Evolutionary conservation across 2,888 invertebrate genomes (phyloP), one percentile per base, ranked within the genome.

Genomic region (Poecilus cupreus): DNA sequence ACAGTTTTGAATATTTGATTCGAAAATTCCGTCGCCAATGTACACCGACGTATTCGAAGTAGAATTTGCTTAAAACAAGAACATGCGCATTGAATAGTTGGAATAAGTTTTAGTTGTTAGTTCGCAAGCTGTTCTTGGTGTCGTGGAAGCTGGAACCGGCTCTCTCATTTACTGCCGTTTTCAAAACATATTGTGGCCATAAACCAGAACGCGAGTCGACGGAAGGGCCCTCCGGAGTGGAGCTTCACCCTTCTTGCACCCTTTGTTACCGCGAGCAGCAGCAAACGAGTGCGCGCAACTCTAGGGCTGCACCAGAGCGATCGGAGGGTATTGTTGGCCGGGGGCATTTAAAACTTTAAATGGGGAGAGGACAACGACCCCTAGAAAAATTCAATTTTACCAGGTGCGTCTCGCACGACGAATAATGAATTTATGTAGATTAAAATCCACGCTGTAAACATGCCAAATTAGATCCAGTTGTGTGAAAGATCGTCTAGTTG

Each of bases 291-390:
- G 32, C 22, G 37, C 13, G 39, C 64, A 68, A 68, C 64, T 68
- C 37, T 68, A 68, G 64, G 64, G 64, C 64, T 68, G 64, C 64
- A 68, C 16, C 18, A 24, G 64, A 60, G 60, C 26, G 37, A 68
- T 68, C 32, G 64, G 43, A n/a, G 60, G 39, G 64, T 68, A 68
- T 68, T 78, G 64, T 68, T 79, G 20, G 70, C 79, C 22, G 22
- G 54, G 57, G 57, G 80, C 72, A 72, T 80, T 72, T 72, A 54
- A 54, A 80, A 80, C 80, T 80, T 80, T 54, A 57, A 80, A 60
- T 80, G 57, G 80, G 80, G 57, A 80, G 79, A 68, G 80, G 80
- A 37, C 72, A 80, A 20, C 68, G 80, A 80, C 80, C 80, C 72
- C 54, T 72, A 54, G 72, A 80, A 72, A 79, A 79, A 79, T 79